These are phyloP conservation scores for Epicauta chinensis DNA, from an alignment of 1,140 invertebrate species.

Conservation along the genomic window DNA sequence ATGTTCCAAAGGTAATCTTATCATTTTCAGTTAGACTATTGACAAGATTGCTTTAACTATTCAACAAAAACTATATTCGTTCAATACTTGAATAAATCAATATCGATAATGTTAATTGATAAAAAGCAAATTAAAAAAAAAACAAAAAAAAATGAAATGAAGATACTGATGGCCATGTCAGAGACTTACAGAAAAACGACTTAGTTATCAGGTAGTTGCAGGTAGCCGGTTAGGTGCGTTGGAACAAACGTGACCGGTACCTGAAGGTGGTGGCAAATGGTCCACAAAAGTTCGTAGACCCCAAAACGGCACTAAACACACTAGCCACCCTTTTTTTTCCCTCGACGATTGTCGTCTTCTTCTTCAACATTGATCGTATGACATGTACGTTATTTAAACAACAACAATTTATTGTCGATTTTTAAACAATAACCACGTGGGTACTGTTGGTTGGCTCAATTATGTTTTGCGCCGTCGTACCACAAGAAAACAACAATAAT, in stretches of 20 bases:
- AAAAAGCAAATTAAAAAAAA: too few species aligned
- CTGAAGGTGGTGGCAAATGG: constrained; percentile 12
- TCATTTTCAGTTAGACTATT: too few species aligned
- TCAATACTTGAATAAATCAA: too few species aligned
- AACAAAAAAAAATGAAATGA: too few species aligned
- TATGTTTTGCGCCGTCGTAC: too few species aligned
- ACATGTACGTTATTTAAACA: constrained; percentile 11
- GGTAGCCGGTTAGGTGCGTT: constrained; percentile 11
- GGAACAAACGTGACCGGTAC: constrained; percentile 5
- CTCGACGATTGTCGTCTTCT: too few species aligned
- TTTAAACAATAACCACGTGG: constrained; percentile 8
- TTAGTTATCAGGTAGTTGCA: constrained; percentile 9
- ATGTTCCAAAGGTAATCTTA: too few species aligned
- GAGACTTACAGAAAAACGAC: constrained; percentile 12
- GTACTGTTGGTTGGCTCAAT: neutral
- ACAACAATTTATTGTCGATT: neutral
- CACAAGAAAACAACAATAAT: too few species aligned
- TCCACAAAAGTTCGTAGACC: constrained; percentile 14
- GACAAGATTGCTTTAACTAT: too few species aligned
- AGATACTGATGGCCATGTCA: too few species aligned
- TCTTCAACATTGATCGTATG: constrained; percentile 1
- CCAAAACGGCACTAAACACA: constrained; percentile 14
- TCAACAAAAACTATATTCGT: too few species aligned
- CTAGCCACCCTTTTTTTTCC: neutral
- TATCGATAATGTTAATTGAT: too few species aligned